phyloP scores from a whole-genome alignment of 2,797 vertebrate genomes.

The Hippocampus kuda region DNA sequence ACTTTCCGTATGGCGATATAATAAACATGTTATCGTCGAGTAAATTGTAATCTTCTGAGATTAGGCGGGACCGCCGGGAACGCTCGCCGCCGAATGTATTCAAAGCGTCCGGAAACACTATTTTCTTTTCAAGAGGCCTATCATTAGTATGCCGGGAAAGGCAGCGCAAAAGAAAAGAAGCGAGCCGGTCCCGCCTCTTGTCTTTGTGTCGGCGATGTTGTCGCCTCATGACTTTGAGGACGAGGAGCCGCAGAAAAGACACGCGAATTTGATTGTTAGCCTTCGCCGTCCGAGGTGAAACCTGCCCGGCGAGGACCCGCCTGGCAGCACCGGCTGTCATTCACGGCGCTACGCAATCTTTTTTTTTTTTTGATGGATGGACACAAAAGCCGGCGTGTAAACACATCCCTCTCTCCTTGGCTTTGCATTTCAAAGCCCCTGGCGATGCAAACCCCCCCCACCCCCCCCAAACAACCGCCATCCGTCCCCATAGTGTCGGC shows the following conservation, averaged over 20 bases:
- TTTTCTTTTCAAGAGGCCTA: neutral
- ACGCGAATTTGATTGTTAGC: slow-evolving; percentile 29
- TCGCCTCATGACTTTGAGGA: slow-evolving; percentile 11
- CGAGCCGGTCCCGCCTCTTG: neutral
- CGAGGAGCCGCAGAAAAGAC: slow-evolving; percentile 36
- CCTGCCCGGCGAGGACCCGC: slow-evolving; percentile 40
- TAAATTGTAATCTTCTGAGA: slow-evolving; percentile 50
- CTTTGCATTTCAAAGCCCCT: slow-evolving; percentile 58
- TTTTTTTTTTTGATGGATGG: slow-evolving; percentile 57
- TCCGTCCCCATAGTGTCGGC: slow-evolving; percentile 29
- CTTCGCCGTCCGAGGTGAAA: slow-evolving; percentile 37
- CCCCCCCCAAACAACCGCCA: slow-evolving; percentile 3
- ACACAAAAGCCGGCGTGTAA: slow-evolving; percentile 54
- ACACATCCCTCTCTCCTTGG: slow-evolving; percentile 53
- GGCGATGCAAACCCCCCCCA: slow-evolving; percentile 55
- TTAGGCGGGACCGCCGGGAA: slow-evolving; percentile 6
- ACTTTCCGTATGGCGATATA: slow-evolving; percentile 19
- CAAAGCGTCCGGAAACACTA: slow-evolving; percentile 31
- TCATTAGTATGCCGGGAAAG: slow-evolving; percentile 1
- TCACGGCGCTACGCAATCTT: slow-evolving; percentile 41
- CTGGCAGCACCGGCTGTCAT: slow-evolving; percentile 42
- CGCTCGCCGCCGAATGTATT: slow-evolving; percentile 28
- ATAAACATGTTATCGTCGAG: slow-evolving; percentile 29
- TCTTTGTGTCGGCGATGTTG: neutral
- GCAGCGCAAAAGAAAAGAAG: neutral